phyloP scores from a whole-genome alignment of 1,140 invertebrate species.

The Magallana angulata region DNA sequence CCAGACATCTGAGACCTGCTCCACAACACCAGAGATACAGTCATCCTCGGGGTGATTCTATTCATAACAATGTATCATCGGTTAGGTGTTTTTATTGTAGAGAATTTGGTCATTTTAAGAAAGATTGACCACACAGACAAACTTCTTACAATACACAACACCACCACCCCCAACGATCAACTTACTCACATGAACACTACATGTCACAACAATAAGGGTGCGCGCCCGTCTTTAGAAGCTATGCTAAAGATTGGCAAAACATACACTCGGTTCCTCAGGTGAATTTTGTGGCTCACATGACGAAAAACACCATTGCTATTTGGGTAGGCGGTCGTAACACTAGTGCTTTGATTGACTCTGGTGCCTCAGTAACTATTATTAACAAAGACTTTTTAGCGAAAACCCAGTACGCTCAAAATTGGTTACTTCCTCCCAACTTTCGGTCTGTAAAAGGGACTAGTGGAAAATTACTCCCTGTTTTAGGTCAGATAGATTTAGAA shows the following conservation, averaged over 20 bases:
- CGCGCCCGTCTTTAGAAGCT: too few relatives aligned
- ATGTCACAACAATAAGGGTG: slow-evolving; percentile 39
- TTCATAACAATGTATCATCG: neutral
- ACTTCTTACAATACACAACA: neutral
- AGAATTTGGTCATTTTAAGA: slow-evolving; percentile 25
- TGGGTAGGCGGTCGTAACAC: slow-evolving; percentile 26
- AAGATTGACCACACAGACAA: slow-evolving; percentile 7
- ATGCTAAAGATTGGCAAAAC: slow-evolving; percentile 43
- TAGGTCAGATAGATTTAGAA: slow-evolving; percentile 8
- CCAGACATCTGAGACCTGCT: neutral
- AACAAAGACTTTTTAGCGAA: too few relatives aligned
- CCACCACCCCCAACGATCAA: neutral
- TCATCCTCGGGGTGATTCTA: slow-evolving; percentile 15
- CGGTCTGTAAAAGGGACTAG: slow-evolving; percentile 35
- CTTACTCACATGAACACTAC: neutral
- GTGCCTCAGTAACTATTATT: too few relatives aligned
- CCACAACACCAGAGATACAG: neutral
- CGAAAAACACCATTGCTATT: slow-evolving; percentile 42
- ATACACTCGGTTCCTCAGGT: too few relatives aligned
- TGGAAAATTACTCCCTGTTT: slow-evolving; percentile 30
- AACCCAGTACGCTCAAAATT: too few relatives aligned
- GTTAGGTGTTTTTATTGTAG: slow-evolving; percentile 33
- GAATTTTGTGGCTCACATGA: slow-evolving; percentile 36
- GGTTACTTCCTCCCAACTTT: slow-evolving; percentile 15
- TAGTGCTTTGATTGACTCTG: too few relatives aligned